Evolutionary conservation across 2,113 vertebrate genomes (phyloP), one percentile per base, ranked within the genome.

Genomic region (Silurus asotus): DNA sequence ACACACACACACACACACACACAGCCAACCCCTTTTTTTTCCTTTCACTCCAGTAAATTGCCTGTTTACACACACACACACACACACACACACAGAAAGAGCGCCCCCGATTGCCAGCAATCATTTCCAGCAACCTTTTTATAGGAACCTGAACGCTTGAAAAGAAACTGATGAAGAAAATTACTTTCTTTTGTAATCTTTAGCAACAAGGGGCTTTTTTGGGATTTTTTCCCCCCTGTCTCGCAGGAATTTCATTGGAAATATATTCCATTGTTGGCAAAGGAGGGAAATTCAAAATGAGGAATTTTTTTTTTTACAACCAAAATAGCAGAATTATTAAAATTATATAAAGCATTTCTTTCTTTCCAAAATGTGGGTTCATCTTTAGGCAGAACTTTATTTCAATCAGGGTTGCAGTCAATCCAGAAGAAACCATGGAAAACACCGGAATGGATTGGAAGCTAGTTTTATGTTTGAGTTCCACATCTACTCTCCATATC

Each of bases 101-200:
- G 89, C 88, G 88, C 87, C 89, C 88, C 64, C 89, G 74, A 64
- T 86, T 67, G 82, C 74, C 25, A 79, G 51, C 48, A 64, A 80
- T 62, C 51, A 55, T 56, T 81, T 61, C 78, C 72, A 84, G 72
- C 72, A 84, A 4, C 70, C 56, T 69, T 69, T 78, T 82, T 65
- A 55, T 53, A 9, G 61, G 23, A 62, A 82, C n/a, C 64, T 56
- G 81, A 56, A n/a, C 6, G n/a, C 64, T 67, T 53, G 2, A 79
- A 62, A 45, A 37, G 25, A 79, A 69, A 79, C 28, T 11, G 13
- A 59, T 61, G 55, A 19, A 15, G 15, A 74, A 85, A 72, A 86
- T 59, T 81, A 51, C 65, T n/a, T 74, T 86, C 53, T 79, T 72
- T 49, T 53, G 13, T 69, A 86, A 81, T 81, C 55, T 28, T 23